Evolutionary conservation across 92 coral and sea anemone species (phyloP).

Genomic region (Micromussa lordhowensis): DNA sequence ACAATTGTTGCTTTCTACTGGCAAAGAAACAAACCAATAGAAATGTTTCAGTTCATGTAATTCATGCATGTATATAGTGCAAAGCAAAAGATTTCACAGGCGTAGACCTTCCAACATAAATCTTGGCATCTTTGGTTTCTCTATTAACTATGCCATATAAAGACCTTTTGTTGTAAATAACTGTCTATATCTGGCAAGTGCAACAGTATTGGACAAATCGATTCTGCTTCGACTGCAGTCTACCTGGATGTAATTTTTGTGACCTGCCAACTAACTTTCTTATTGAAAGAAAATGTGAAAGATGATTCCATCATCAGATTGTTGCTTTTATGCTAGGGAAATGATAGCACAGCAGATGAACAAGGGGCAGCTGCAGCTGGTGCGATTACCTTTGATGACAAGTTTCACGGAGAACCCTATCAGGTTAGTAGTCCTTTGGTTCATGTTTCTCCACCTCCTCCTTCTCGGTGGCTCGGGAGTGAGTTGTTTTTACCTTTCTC

Average conservation of each 20-base stretch:
- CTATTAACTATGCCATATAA: no score
- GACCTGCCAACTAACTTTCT: not conserved
- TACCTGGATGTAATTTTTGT: not conserved
- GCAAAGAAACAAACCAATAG: no score
- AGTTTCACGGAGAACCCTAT: constrained; percentile 56
- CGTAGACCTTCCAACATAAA: no score
- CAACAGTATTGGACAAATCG: not conserved
- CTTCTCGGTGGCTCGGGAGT: not conserved
- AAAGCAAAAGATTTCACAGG: no score
- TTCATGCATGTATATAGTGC: no score
- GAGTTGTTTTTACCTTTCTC: not conserved
- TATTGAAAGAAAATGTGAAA: not conserved
- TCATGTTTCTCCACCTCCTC: not conserved
- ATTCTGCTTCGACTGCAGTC: not conserved
- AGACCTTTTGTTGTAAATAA: no score
- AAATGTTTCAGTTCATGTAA: no score
- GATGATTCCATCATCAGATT: not conserved
- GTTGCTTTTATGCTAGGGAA: constrained; percentile 61
- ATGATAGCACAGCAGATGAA: constrained; percentile 72
- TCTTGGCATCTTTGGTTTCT: no score
- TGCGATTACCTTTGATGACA: constrained; percentile 70
- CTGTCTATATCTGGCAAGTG: no score
- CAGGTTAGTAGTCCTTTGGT: constrained; percentile 26
- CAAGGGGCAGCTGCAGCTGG: constrained; percentile 75
- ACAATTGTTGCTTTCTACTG: no score